Conservation (phyloP, 1,140 invertebrate genomes). For the Procambarus virginalis region DNA sequence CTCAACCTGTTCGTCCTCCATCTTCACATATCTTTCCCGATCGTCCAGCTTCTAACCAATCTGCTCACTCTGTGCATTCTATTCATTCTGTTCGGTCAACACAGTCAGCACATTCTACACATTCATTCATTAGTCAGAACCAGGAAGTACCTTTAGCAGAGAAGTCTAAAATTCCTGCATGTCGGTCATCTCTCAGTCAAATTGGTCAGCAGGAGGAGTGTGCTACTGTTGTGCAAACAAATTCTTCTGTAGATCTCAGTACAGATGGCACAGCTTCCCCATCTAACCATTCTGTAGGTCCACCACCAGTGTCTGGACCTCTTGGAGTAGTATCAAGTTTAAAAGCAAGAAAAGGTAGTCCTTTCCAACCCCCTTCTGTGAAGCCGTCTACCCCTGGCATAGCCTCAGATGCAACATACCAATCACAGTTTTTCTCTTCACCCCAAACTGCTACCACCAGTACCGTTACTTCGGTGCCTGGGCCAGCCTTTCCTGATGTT, state of each 20-base stretch:
- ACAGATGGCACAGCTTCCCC: slow-evolving; percentile 28
- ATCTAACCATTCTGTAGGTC: slow-evolving; percentile 7
- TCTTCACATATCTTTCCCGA: slow-evolving; percentile 32
- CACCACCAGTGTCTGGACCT: slow-evolving; percentile 50
- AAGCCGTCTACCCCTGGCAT: not conserved
- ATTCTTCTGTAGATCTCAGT: slow-evolving; percentile 11
- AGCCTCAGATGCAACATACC: not conserved
- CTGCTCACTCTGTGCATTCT: slow-evolving; percentile 59
- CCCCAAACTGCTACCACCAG: not conserved
- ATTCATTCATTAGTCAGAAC: slow-evolving; percentile 23
- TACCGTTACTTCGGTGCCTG: not conserved
- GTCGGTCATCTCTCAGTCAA: not conserved
- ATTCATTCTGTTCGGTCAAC: slow-evolving; percentile 27
- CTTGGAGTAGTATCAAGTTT: slow-evolving; percentile 41
- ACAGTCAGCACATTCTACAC: slow-evolving; percentile 21
- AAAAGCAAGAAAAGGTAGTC: slow-evolving; percentile 58
- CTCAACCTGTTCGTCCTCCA: slow-evolving; percentile 25
- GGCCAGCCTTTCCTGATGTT: slow-evolving; percentile 3
- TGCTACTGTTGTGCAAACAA: not conserved
- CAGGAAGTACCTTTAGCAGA: slow-evolving; percentile 40
- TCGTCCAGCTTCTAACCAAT: slow-evolving; percentile 61
- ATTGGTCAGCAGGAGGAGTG: not conserved
- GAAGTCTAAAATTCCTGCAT: not conserved
- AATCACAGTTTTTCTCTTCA: slow-evolving; percentile 10
- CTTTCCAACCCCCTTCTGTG: slow-evolving; percentile 56